These are phyloP conservation scores for Papilio dardanus DNA, from an alignment of 1,140 invertebrate species.

Conservation along the genomic window DNA sequence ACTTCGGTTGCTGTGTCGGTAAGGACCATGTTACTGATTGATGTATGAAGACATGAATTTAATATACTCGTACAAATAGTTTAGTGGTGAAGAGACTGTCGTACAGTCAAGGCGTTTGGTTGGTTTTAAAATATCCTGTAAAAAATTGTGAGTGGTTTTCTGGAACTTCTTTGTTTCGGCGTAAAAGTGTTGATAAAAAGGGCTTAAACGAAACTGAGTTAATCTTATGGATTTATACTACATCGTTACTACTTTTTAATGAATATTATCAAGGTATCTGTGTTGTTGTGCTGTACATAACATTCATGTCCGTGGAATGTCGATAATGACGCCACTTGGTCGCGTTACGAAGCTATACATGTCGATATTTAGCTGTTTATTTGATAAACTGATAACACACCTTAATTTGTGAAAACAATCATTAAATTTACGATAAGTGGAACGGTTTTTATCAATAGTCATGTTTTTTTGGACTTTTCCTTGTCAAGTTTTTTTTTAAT, in stretches of 20 bases:
- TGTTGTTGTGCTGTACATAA: not conserved
- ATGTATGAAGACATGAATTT: not conserved
- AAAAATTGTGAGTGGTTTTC: not conserved
- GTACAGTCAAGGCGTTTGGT: too few relatives aligned
- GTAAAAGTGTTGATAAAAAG: not conserved
- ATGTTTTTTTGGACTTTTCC: not conserved
- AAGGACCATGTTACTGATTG: slow-evolving; percentile 46
- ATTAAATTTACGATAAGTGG: slow-evolving; percentile 18
- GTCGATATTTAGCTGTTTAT: slow-evolving; percentile 40
- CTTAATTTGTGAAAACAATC: slow-evolving; percentile 18
- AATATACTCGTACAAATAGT: not conserved
- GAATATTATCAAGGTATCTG: not conserved
- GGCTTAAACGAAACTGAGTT: not conserved
- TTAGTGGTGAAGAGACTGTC: not conserved
- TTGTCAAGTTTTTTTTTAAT: not conserved
- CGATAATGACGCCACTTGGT: slow-evolving; percentile 45
- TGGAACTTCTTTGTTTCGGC: not conserved
- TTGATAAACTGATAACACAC: slow-evolving; percentile 39
- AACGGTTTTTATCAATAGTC: not conserved
- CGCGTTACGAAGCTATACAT: slow-evolving; percentile 39
- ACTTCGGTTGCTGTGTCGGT: slow-evolving; percentile 78
- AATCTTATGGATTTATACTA: not conserved
- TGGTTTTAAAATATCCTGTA: not conserved
- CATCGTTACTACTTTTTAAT: not conserved
- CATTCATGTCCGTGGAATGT: slow-evolving; percentile 54